Evolutionary conservation across 2,113 vertebrate species (phyloP).

Genomic region (Drymodes brunneopygia): DNA sequence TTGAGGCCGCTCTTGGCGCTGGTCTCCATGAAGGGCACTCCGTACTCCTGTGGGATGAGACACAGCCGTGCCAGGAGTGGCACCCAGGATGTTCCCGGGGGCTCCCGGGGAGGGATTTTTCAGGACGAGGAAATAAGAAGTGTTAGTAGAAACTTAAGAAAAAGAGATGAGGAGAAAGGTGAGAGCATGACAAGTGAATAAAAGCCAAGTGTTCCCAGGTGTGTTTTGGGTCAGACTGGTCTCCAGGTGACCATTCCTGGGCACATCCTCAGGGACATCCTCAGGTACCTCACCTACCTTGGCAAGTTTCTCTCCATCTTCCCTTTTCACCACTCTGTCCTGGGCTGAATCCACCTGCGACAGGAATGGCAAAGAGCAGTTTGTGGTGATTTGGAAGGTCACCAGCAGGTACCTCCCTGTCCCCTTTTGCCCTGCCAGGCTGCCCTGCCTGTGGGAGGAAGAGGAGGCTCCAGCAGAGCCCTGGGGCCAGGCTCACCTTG

Average conservation of each 20-base stretch:
- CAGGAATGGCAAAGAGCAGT: not conserved
- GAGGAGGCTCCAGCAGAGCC: not conserved
- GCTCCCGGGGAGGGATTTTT: not conserved
- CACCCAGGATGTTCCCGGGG: accelerated
- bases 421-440: not conserved
- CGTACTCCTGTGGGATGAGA: slow-evolving; percentile 79
- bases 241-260: not conserved
- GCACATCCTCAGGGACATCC: not conserved
- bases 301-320: slow-evolving; percentile 90
- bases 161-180: not conserved
- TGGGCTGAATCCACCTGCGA: slow-evolving; percentile 87
- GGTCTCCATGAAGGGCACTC: slow-evolving; percentile 95
- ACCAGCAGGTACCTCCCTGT: not conserved
- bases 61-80: accelerated
- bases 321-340: slow-evolving; percentile 86
- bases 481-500: slow-evolving; percentile 75
- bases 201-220: not conserved
- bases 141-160: not conserved
- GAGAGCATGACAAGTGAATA: not conserved
- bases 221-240: not conserved
- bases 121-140: not conserved
- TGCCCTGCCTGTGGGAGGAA: not conserved
- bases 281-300: slow-evolving; percentile 74
- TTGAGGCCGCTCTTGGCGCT: slow-evolving; percentile 89
- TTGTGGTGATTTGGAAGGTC: not conserved